These are phyloP conservation scores for Callocephalon fimbriatum DNA, from an alignment of 2,113 vertebrate species.

Conservation along the genomic window DNA sequence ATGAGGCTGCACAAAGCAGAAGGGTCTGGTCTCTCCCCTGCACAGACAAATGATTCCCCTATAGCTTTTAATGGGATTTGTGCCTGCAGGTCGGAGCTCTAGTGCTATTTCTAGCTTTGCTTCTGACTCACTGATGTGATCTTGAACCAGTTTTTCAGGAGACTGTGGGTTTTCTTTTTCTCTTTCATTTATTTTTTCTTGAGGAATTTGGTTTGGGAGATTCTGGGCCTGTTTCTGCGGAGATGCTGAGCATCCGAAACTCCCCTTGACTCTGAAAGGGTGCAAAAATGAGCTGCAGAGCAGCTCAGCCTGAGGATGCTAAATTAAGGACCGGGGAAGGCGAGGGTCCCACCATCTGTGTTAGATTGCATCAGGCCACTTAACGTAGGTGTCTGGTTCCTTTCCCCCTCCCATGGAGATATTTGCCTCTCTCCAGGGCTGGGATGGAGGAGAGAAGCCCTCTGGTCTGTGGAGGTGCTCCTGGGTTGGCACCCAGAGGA, in stretches of 20 bases:
- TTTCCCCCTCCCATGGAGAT: background rate
- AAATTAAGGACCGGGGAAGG: background rate
- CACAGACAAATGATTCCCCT: background rate
- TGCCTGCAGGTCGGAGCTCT: constrained; percentile 66
- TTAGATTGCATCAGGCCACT: background rate
- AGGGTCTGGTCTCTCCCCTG: background rate
- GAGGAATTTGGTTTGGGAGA: background rate
- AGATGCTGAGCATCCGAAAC: background rate
- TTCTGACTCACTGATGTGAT: constrained; percentile 69
- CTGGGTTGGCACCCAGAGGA: background rate
- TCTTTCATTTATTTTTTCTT: background rate
- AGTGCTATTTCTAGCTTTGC: constrained; percentile 65
- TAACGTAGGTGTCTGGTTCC: background rate
- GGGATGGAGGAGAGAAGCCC: background rate
- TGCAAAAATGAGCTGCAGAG: background rate
- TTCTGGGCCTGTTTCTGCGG: background rate
- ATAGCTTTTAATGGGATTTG: constrained; percentile 52
- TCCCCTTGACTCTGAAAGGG: background rate
- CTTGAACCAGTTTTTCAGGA: constrained; percentile 67
- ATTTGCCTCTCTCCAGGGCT: background rate
- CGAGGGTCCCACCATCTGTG: background rate
- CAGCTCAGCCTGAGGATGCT: background rate
- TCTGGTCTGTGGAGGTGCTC: background rate
- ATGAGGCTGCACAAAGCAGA: background rate
- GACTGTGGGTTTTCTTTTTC: background rate